Evolutionary conservation across 1,140 invertebrate species (phyloP).

Genomic region (Bicyclus anynana): DNA sequence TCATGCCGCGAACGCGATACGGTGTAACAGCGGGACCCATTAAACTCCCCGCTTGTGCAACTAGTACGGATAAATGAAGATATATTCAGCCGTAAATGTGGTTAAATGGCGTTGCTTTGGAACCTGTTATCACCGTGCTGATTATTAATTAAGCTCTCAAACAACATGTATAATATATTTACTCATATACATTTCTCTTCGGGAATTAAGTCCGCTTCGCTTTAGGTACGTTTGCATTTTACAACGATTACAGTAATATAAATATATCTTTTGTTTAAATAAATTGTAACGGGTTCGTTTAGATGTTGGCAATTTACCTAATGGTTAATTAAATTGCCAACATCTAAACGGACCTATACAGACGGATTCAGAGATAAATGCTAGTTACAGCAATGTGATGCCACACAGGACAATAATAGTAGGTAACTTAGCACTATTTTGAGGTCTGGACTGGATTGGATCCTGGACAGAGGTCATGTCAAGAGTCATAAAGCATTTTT

Average conservation of each 20-base stretch:
- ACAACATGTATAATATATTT: conserved; percentile 7
- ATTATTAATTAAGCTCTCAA: conserved; percentile 19
- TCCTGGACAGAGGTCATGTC: too few species aligned
- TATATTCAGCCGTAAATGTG: conserved; percentile 48
- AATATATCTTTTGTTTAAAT: background rate
- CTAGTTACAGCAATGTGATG: too few species aligned
- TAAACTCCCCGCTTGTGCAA: conserved; percentile 24
- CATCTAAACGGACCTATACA: too few species aligned
- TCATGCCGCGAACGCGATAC: background rate
- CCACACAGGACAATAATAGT: too few species aligned
- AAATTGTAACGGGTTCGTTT: background rate
- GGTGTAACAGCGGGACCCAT: conserved; percentile 31
- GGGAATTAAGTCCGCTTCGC: conserved; percentile 3
- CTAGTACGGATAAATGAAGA: conserved; percentile 47
- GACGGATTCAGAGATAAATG: too few species aligned
- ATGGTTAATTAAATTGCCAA: too few species aligned
- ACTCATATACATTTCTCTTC: background rate
- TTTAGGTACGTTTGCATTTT: background rate
- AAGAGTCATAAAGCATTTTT: too few species aligned
- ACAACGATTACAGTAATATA: too few species aligned
- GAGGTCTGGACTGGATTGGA: too few species aligned
- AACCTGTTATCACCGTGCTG: conserved; percentile 17
- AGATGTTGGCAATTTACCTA: too few species aligned
- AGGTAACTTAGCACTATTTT: too few species aligned
- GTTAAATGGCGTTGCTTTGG: conserved; percentile 23